Conservation (phyloP, 2,888 invertebrate species). For the Belgica antarctica region DNA sequence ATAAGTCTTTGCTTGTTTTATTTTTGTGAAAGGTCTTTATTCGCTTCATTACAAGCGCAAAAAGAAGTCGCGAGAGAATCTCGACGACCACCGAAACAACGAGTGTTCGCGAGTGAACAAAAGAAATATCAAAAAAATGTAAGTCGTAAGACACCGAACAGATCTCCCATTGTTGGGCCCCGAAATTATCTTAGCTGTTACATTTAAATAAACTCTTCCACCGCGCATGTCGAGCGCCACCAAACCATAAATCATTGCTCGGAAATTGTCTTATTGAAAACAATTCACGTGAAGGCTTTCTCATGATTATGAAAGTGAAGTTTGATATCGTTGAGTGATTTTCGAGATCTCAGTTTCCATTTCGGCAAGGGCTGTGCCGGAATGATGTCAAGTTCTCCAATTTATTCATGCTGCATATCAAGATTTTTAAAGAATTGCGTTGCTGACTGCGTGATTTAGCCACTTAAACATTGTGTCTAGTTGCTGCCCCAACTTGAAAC, state of each 20-base stretch:
- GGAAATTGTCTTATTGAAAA: neutral
- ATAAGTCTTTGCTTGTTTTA: constrained; percentile 26
- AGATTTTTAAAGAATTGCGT: too few species aligned
- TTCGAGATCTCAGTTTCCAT: constrained; percentile 9
- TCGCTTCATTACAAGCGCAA: constrained; percentile 36
- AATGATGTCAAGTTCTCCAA: too few species aligned
- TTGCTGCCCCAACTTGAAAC: too few species aligned
- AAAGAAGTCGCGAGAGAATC: constrained; percentile 1
- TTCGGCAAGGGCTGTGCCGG: too few species aligned
- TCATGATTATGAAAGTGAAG: constrained; percentile 18
- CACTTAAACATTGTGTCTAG: too few species aligned
- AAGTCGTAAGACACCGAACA: constrained; percentile 9
- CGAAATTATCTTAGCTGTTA: neutral
- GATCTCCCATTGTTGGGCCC: constrained; percentile 14
- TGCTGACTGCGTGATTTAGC: too few species aligned
- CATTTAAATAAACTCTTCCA: neutral
- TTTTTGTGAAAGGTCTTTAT: constrained; percentile 43
- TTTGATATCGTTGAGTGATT: constrained; percentile 17
- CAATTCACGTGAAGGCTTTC: neutral
- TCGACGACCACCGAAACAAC: too few species aligned
- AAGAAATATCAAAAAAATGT: constrained; percentile 39
- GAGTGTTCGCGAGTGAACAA: too few species aligned
- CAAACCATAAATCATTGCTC: constrained; percentile 18
- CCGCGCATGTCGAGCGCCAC: neutral
- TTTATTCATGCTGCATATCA: too few species aligned